phyloP scores from a whole-genome alignment of 2,888 invertebrate species.

The Leptinotarsa juncta region DNA sequence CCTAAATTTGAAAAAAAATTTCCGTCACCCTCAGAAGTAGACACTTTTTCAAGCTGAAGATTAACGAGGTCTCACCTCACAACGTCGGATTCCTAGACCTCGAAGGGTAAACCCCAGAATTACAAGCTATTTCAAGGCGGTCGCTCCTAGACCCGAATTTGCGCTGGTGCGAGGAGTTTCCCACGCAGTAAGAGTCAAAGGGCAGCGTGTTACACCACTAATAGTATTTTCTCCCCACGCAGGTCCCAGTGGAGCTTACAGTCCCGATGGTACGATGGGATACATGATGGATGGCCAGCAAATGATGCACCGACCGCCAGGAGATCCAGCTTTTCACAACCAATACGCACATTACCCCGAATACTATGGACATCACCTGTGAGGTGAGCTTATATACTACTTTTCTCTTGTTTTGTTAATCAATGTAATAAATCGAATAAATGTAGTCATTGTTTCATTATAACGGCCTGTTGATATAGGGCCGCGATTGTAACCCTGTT shows the following conservation, averaged over 20 bases:
- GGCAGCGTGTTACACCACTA: conserved; percentile 72
- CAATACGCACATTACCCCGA: conserved; percentile 93
- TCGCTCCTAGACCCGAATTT: not conserved
- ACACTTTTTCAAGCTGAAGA: too few relatives aligned
- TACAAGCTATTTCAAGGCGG: too few relatives aligned
- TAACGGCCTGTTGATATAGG: not conserved
- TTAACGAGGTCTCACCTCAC: too few relatives aligned
- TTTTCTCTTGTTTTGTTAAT: not conserved
- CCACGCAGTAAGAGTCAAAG: conserved; percentile 56
- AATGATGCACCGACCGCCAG: conserved; percentile 96
- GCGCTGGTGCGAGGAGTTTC: conserved; percentile 38
- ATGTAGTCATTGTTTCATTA: not conserved
- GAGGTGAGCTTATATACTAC: conserved; percentile 57
- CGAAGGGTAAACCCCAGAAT: too few relatives aligned
- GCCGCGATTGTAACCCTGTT: not conserved
- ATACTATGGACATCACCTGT: conserved; percentile 95
- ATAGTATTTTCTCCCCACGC: conserved; percentile 92
- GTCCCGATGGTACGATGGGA: conserved; percentile 95
- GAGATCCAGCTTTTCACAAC: conserved; percentile 93
- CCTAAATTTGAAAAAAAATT: too few relatives aligned
- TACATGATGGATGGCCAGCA: conserved; percentile 98
- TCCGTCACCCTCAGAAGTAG: too few relatives aligned
- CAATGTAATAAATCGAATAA: not conserved
- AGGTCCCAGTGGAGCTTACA: conserved; percentile 95
- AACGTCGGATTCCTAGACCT: too few relatives aligned